Base-by-base conservation (phyloP, 2,888 invertebrate species). In the Chymomyza caudatula region DNA sequence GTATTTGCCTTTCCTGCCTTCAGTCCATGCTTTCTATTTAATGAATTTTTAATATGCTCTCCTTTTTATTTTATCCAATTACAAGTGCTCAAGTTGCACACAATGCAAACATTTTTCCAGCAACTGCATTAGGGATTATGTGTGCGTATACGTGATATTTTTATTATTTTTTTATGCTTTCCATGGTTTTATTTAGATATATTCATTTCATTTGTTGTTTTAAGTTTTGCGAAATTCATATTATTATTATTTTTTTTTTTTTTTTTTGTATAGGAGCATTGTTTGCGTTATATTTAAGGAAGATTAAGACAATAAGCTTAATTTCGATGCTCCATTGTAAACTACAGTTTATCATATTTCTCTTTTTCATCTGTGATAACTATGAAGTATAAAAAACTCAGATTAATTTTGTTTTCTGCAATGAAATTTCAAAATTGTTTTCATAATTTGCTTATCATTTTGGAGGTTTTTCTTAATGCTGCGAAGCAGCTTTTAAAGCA, bases 31-130 rank as follows among this genome's bases (percentile, higher is more conserved):
- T 83, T 80, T 83, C 69, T 74, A 68, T 85, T 79, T 79, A 85
- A 83, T 80, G 78, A 80, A 80, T 77, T 80, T 85, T 75, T 80
- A 73, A 85, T 85, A 73, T 69, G 73, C 69, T 66, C 63, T 71
- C 43, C 17, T 23, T 23, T 53, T 57, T 56, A n/a, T 66, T 42
- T 61, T 65, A 71, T 69, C 65, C 85, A 85, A 72, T 79, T 82
- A 73, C 62, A 57, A 58, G 66, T 19, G 60, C 70, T 66, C n/a
- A 15, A 47, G 47, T 2, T 47, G 29, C 19, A 13, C 19, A 25
- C 6, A 53, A 25, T 25, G 53, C 25, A 53, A 53, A 53, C 53
- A 53, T n/a, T n/a, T 53, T 17, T 53, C 51, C 4, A 17, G 5
- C 47, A 47, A 47, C 2, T 20, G 15, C 44, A 17, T 5, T 51